Evolutionary conservation across 2,113 vertebrate genomes (phyloP).

Genomic region (Elachura formosa): DNA sequence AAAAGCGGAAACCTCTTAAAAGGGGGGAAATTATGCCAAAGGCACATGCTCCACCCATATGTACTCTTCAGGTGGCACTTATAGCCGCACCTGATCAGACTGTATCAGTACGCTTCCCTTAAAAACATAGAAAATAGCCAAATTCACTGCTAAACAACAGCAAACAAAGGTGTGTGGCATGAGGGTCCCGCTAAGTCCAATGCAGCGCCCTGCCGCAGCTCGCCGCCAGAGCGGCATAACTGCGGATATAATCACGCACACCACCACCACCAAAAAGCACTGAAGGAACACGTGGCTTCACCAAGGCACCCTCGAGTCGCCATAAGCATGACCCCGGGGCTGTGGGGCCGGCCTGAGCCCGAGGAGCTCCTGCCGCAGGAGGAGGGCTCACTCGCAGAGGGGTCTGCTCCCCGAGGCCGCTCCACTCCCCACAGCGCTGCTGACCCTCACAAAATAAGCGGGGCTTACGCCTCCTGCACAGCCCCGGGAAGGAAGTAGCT

Average conservation of each 20-base stretch:
- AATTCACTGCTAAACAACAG: background rate
- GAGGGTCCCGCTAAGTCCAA: background rate
- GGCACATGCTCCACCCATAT: background rate
- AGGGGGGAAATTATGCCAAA: background rate
- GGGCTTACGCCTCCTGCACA: background rate
- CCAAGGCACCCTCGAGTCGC: background rate
- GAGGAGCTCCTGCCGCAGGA: background rate
- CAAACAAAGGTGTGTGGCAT: accelerated
- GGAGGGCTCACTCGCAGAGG: accelerated
- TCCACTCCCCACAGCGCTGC: background rate
- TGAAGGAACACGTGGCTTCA: background rate
- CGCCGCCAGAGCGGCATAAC: background rate
- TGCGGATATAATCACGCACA: too few relatives aligned
- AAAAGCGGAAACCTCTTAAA: background rate
- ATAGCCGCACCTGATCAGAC: background rate
- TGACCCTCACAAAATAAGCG: background rate
- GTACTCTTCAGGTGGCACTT: background rate
- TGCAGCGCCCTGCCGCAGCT: accelerated
- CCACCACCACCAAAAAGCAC: background rate
- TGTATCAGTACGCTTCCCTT: background rate
- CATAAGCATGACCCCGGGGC: accelerated
- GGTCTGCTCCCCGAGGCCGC: background rate
- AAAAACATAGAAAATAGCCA: background rate
- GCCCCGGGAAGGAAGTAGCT: background rate
- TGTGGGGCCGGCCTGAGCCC: background rate